Conservation (phyloP, 2,113 vertebrate genomes). For the Hystrix brachyura region DNA sequence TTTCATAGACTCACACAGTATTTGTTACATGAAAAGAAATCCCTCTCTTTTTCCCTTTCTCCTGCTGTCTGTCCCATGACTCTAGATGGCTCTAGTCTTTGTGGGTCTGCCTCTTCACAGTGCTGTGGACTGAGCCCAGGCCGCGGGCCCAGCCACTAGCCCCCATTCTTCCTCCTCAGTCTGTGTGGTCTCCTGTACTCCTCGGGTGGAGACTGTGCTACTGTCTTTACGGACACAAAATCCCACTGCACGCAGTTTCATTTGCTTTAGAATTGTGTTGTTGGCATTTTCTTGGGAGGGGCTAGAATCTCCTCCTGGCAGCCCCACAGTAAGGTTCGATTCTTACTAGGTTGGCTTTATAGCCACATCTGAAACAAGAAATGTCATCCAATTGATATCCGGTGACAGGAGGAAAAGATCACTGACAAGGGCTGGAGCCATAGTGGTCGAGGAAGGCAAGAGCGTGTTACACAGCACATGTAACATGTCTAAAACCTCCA, state of each 20-base stretch:
- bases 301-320: constrained; percentile 26
- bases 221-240: constrained; percentile 57
- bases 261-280: constrained; percentile 36
- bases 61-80: neutral
- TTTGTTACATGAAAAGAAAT: constrained; percentile 22
- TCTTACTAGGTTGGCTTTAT: constrained; percentile 19
- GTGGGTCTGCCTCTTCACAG: neutral
- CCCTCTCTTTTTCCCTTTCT: neutral
- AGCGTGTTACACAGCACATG: neutral
- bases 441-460: neutral
- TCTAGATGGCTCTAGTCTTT: neutral
- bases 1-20: neutral
- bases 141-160: neutral
- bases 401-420: neutral
- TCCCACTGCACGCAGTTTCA: neutral
- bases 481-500: neutral
- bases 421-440: neutral
- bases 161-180: neutral
- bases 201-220: neutral
- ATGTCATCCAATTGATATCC: neutral
- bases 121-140: neutral
- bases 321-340: neutral
- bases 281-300: neutral
- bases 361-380: constrained; percentile 13
- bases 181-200: neutral